phyloP scores from a whole-genome alignment of 2,888 invertebrate species.

The Phyllotreta cruciferae region DNA sequence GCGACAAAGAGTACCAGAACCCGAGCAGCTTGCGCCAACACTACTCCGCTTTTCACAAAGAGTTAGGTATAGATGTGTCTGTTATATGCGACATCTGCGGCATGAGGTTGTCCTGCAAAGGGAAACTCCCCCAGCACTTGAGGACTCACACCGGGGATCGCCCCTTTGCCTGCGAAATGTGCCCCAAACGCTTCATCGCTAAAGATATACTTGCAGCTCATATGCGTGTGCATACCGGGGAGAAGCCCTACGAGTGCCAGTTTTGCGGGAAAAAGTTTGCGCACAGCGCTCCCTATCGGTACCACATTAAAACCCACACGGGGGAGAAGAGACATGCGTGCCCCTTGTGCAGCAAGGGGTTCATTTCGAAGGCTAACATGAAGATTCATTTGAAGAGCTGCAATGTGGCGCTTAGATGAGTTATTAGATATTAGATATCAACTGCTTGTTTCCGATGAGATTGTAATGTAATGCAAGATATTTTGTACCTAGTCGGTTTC shows the following conservation, averaged over 20 bases:
- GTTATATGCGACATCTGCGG: constrained; percentile 54
- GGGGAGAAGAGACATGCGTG: constrained; percentile 38
- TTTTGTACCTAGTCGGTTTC: background rate
- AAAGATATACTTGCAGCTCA: constrained; percentile 47
- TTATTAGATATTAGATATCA: background rate
- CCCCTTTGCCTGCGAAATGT: constrained; percentile 46
- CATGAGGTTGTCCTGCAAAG: constrained; percentile 50
- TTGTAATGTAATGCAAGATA: background rate
- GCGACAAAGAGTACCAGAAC: constrained; percentile 36
- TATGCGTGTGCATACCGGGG: constrained; percentile 50
- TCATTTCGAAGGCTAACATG: constrained; percentile 42
- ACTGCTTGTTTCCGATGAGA: background rate
- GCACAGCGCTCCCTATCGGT: constrained; percentile 38
- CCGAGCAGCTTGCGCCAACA: constrained; percentile 44
- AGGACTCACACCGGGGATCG: constrained; percentile 41
- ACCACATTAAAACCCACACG: constrained; percentile 41
- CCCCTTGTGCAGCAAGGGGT: constrained; percentile 37
- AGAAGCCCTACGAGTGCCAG: constrained; percentile 47
- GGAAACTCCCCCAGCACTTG: constrained; percentile 58
- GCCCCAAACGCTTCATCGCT: constrained; percentile 38
- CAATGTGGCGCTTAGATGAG: constrained; percentile 27
- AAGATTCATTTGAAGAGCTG: constrained; percentile 40
- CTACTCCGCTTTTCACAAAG: constrained; percentile 46
- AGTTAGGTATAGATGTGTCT: constrained; percentile 55
- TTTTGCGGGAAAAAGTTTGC: constrained; percentile 40